Evolutionary conservation across 2,888 invertebrate genomes (phyloP), one percentile per base, ranked within the genome.

Genomic region (Eupithecia subfuscata): DNA sequence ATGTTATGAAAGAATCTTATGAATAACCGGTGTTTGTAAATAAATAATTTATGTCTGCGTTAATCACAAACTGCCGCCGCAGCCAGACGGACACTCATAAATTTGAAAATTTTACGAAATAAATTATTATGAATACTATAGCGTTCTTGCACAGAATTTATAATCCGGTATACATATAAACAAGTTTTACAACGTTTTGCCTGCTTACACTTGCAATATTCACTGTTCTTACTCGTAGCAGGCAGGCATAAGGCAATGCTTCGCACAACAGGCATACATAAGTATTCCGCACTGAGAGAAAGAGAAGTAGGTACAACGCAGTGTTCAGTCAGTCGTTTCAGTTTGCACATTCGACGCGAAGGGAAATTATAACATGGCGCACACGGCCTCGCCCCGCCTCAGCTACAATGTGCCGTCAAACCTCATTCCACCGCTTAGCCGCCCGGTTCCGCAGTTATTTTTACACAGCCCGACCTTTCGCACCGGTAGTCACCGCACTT

Each of bases 381-480:
- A 92, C 90, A 90, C 92, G 91, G 91, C 90, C 92, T 93, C 93
- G 93, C 91, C 93, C 94, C 94, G 93, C 94, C 94, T 93, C 91
- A 87, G 90, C 91, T 92, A 94, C 94, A 93, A 91, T 93, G 93
- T 92, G 93, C 93, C 93, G 94, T 94, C 94, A 93, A 94, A 94
- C 93, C 93, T 94, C 94, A 94, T 94, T 94, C 94, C 94, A 92
- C 90, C 89, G 92, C 91, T 92, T 92, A 92, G 93, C 92, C 90
- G 93, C 93, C 90, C 91, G 92, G 92, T 94, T 94, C 94, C 94
- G 95, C 94, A 93, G 94, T 94, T 95, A 95, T 95, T 94, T 95
- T 94, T 95, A 95, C 95, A 94, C 94, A 92, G 91, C 88, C 92
- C 94, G 93, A 94, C 94, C 94, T 94, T 94, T 94, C 93, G 94